Evolutionary conservation across 2,113 vertebrate genomes (phyloP).

Genomic region (Redunca redunca): DNA sequence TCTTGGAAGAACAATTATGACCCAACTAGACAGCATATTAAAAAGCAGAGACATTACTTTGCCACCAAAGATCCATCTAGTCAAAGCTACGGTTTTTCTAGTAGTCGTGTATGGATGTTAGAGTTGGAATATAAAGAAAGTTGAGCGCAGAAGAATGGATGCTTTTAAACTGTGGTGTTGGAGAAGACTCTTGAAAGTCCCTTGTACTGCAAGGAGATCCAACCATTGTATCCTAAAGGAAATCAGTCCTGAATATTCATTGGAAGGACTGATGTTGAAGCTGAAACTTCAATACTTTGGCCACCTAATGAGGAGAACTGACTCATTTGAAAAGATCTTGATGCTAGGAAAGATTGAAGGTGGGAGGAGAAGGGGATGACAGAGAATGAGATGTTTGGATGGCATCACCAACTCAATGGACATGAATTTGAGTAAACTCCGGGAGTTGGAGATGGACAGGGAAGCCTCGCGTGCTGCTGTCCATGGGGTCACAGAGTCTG

Average conservation of each 20-base stretch:
- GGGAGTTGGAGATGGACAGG: not conserved
- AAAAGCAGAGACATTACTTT: not conserved
- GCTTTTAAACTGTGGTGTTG: not conserved
- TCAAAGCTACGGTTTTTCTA: not conserved
- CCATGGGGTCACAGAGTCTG: accelerated
- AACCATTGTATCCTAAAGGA: not conserved
- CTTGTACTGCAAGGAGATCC: not conserved
- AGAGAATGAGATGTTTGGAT: not conserved
- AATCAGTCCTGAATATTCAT: not conserved
- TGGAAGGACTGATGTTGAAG: not conserved
- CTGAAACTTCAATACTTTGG: not conserved
- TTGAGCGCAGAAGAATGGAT: accelerated
- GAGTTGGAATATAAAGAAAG: not conserved
- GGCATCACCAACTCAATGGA: not conserved
- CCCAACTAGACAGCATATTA: not conserved
- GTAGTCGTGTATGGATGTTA: not conserved
- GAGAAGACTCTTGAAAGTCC: not conserved
- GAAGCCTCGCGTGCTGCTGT: accelerated
- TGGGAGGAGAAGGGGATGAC: not conserved
- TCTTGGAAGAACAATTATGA: not conserved
- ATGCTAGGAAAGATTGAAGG: not conserved
- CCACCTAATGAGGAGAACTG: not conserved
- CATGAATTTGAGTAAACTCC: not conserved
- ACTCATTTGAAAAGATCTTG: not conserved
- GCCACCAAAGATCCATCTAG: not conserved